phyloP scores from a whole-genome alignment of 2,797 vertebrate species.

The Microchirus variegatus region DNA sequence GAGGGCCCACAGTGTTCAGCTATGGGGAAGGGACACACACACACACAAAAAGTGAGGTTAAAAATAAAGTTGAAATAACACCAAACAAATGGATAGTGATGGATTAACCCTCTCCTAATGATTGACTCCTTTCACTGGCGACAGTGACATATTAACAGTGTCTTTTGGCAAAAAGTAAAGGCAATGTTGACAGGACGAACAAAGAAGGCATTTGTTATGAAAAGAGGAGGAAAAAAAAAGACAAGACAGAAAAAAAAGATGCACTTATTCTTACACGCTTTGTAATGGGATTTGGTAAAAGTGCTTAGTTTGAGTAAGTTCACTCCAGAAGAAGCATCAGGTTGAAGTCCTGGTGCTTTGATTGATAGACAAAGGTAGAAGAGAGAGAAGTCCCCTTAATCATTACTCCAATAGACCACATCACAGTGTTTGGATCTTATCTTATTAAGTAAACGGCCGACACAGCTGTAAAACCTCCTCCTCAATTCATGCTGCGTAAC shows the following conservation, averaged over 20 bases:
- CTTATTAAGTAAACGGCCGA: slow-evolving; percentile 35
- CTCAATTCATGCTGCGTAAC: slow-evolving; percentile 14
- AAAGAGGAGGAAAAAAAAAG: slow-evolving; percentile 26
- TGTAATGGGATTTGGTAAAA: slow-evolving; percentile 59
- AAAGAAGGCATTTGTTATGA: slow-evolving; percentile 61
- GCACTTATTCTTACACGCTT: slow-evolving; percentile 38
- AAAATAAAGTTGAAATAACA: slow-evolving; percentile 42
- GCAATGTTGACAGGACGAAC: slow-evolving; percentile 48
- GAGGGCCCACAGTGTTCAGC: slow-evolving; percentile 73
- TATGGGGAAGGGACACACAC: slow-evolving; percentile 50
- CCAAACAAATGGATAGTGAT: slow-evolving; percentile 17
- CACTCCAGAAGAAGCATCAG: slow-evolving; percentile 30
- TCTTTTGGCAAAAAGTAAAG: slow-evolving; percentile 47
- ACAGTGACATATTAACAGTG: slow-evolving; percentile 50
- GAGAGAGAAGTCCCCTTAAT: slow-evolving; percentile 28
- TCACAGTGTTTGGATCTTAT: slow-evolving; percentile 76
- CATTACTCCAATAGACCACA: slow-evolving; percentile 26
- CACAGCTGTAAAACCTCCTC: slow-evolving; percentile 13
- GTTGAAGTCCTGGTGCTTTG: slow-evolving; percentile 27
- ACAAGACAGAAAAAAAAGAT: slow-evolving; percentile 35
- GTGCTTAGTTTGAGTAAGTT: slow-evolving; percentile 55
- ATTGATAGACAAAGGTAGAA: slow-evolving; percentile 23
- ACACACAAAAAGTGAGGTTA: slow-evolving; percentile 57
- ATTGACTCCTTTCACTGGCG: slow-evolving; percentile 41
- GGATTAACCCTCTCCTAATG: slow-evolving; percentile 26